phyloP scores from a whole-genome alignment of 1,140 invertebrate genomes.

The Daktulosphaira vitifoliae region DNA sequence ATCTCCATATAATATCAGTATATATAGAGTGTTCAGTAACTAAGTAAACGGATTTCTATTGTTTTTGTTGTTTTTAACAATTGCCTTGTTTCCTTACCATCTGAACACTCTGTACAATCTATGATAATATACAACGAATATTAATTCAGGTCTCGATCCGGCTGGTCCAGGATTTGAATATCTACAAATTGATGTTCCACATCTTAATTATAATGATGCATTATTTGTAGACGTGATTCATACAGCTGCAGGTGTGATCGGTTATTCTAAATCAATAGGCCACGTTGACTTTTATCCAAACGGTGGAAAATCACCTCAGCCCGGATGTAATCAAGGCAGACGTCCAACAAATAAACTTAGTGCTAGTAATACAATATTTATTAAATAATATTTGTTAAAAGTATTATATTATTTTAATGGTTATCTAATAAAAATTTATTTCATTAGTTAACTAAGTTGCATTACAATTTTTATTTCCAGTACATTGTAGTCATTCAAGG shows the following conservation, averaged over 20 bases:
- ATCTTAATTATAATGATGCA: constrained; percentile 56
- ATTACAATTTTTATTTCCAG: neutral
- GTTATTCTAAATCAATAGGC: constrained; percentile 50
- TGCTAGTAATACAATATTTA: too few species aligned
- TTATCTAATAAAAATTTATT: neutral
- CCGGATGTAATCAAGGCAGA: constrained; percentile 45
- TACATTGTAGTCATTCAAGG: constrained; percentile 7
- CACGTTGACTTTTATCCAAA: constrained; percentile 74
- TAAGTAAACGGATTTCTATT: too few species aligned
- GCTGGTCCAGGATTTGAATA: constrained; percentile 59
- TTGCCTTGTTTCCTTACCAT: too few species aligned
- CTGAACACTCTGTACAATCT: too few species aligned
- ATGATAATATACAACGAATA: neutral
- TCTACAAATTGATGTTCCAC: constrained; percentile 44
- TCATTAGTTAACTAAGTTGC: neutral
- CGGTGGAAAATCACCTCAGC: constrained; percentile 51
- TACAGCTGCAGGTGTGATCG: constrained; percentile 52
- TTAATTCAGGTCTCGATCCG: constrained; percentile 54
- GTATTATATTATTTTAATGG: neutral
- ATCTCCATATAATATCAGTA: too few species aligned
- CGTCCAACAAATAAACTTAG: too few species aligned
- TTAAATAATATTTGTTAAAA: neutral
- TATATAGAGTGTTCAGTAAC: neutral
- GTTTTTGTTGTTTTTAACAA: too few species aligned
- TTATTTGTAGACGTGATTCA: constrained; percentile 65